A percentile compares a stretch with the other conserved stretches of the same genome.
Conservation (phyloP, 2,888 invertebrate species). For the Pogonocherus hispidulus region DNA sequence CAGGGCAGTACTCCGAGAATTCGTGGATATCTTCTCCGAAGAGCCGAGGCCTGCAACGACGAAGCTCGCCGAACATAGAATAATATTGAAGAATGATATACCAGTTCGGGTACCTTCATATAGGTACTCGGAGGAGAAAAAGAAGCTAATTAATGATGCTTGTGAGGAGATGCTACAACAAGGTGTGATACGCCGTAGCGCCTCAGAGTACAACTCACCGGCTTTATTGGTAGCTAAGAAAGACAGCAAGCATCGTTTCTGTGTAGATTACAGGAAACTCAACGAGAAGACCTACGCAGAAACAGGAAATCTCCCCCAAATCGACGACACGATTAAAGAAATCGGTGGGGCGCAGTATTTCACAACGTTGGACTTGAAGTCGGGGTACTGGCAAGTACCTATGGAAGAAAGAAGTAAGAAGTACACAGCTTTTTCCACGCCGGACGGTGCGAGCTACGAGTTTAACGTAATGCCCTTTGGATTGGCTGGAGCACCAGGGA, state of each 20-base stretch:
- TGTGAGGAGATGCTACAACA: not conserved
- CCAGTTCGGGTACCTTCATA: not conserved
- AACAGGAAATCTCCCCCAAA: not conserved
- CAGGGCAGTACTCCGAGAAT: not conserved
- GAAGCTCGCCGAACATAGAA: not conserved
- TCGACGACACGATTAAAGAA: conserved; percentile 21
- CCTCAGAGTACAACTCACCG: not conserved
- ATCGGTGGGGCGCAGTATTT: conserved; percentile 25
- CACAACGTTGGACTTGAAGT: conserved; percentile 26
- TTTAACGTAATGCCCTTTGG: conserved; percentile 35
- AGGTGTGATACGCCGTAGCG: not conserved
- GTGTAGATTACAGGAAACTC: not conserved
- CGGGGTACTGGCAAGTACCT: conserved; percentile 27
- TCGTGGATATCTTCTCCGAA: not conserved
- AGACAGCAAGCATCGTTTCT: not conserved
- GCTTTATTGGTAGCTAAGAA: not conserved
- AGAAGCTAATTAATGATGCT: not conserved
- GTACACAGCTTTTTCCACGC: conserved; percentile 30
- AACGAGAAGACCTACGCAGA: conserved; percentile 1
- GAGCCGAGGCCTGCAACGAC: not conserved
- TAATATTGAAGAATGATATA: not conserved
- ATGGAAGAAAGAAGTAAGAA: not conserved
- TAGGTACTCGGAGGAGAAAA: not conserved
- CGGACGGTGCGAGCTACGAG: conserved; percentile 23
- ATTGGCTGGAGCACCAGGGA: conserved; percentile 19